phyloP scores from a whole-genome alignment of 2,888 invertebrate genomes.

The Ischnura elegans region DNA sequence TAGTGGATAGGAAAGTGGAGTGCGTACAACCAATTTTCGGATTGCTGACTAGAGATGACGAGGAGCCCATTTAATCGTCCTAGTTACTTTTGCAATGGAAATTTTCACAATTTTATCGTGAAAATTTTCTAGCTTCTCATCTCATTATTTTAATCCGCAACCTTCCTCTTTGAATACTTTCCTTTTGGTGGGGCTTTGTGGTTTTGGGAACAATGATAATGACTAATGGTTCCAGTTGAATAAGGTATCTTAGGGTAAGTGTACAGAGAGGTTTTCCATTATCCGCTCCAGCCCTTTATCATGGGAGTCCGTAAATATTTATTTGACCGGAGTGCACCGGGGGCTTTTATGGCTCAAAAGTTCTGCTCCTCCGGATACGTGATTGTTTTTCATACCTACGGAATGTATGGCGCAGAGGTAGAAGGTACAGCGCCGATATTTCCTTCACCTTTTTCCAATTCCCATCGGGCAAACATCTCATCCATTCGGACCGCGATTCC shows the following conservation, averaged over 20 bases:
- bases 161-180: no score
- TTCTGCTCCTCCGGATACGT: constrained; percentile 57
- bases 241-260: not conserved
- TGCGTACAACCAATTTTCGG: no score
- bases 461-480: constrained; percentile 52
- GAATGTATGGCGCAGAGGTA: not conserved
- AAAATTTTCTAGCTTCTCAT: no score
- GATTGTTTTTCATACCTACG: constrained; percentile 52
- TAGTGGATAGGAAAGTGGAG: no score
- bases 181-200: no score
- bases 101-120: no score
- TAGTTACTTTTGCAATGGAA: no score
- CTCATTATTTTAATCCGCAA: no score
- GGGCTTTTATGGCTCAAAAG: not conserved
- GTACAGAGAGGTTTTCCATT: not conserved
- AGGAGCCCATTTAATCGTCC: no score
- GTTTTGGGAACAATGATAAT: not conserved
- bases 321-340: constrained; percentile 38
- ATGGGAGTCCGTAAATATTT: not conserved
- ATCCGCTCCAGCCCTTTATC: not conserved
- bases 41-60: no score
- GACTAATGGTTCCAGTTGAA: not conserved
- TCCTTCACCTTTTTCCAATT: constrained; percentile 48
- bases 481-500: constrained; percentile 50
- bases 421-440: not conserved